Percentiles rank a stretch among this genome's conserved stretches.
Evolutionary conservation across 1,140 invertebrate species (phyloP).

Genomic region (Chelonus insularis): DNA sequence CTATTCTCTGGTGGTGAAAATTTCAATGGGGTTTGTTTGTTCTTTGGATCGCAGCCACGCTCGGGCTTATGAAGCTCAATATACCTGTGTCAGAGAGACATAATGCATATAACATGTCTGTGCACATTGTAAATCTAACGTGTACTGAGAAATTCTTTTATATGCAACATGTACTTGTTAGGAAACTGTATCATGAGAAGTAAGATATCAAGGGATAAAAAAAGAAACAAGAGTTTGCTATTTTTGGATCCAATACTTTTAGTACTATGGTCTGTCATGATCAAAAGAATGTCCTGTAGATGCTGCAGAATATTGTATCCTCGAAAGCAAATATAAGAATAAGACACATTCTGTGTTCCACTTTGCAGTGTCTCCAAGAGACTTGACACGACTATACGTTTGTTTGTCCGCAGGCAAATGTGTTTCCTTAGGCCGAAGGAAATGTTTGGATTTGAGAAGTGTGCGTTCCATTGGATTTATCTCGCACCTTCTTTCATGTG

Average conservation of each 20-base stretch:
- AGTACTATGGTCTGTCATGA: too few relatives aligned
- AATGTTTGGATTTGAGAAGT: conserved; percentile 48
- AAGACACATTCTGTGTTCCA: conserved; percentile 54
- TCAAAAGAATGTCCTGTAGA: too few relatives aligned
- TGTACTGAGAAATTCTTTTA: too few relatives aligned
- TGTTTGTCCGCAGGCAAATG: conserved; percentile 59
- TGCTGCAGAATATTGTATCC: conserved; percentile 50
- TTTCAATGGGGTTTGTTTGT: conserved; percentile 55
- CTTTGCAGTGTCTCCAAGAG: conserved; percentile 39
- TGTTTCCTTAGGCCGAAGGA: conserved; percentile 56
- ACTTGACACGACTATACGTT: conserved; percentile 10
- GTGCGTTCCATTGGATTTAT: conserved; percentile 6
- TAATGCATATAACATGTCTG: conserved; percentile 9
- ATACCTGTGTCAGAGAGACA: conserved; percentile 15
- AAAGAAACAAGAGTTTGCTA: too few relatives aligned
- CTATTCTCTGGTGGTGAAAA: conserved; percentile 39
- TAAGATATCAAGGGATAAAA: too few relatives aligned
- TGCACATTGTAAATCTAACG: conserved; percentile 6
- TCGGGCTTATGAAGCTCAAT: conserved; percentile 7
- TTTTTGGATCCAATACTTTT: too few relatives aligned
- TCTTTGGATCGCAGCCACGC: conserved; percentile 48
- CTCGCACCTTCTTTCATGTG: neutral
- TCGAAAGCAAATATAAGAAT: conserved; percentile 51
- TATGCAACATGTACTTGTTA: too few relatives aligned
- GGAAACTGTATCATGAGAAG: too few relatives aligned